Base-by-base conservation (phyloP, 2,888 invertebrate genomes). In the Perizoma flavofasciatum region DNA sequence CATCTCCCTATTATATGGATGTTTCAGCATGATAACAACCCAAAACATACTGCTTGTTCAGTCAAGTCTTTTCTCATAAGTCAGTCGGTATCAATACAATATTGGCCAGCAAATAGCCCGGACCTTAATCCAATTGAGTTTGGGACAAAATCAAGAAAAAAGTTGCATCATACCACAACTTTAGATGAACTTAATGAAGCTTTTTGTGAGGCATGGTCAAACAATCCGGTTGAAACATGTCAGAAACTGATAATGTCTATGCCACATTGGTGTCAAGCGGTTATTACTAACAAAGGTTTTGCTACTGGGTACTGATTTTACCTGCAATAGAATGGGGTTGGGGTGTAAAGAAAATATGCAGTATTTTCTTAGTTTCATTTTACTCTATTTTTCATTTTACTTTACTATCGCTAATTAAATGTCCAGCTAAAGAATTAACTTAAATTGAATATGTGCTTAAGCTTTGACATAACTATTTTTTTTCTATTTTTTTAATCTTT, bases 271-370 rank as follows among this genome's bases (percentile, higher is more conserved):
- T 56, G 50, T 50, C 49, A 50, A 56, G 46, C 49, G 46, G 45
- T 40, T 33, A 56, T 56, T 56, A 50, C 49, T 50, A 56, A 56
- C 50, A 56, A 56, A 56, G 56, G 43, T 56, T 56, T 56, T 56
- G 56, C 56, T 56, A 50, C 50, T 55, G 49, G 55, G 53, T 53
- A 53, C 44, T 53, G 34, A 44, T 52, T 52, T 41, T 37, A 37
- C 37, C 37, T 37, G 37, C 37, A 37, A 37, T 37, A 7, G 5
- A 35, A 35, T 6, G 35, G 35, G 35, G 7, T 37, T 37, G 37
- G 7, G 37, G 1, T 37, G 1, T 37, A 4, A 37, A 37, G 7
- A 37, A 37, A 37, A 35, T 35, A 1, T 37, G 37, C 6, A 6
- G 37, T n/a, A n/a, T n/a, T 3, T 37, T 37, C 1, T 37, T 37